Percentiles rank a stretch among this genome's conserved stretches.
Conservation (phyloP, 2,797 vertebrate species). For the Gallirallus australis region DNA sequence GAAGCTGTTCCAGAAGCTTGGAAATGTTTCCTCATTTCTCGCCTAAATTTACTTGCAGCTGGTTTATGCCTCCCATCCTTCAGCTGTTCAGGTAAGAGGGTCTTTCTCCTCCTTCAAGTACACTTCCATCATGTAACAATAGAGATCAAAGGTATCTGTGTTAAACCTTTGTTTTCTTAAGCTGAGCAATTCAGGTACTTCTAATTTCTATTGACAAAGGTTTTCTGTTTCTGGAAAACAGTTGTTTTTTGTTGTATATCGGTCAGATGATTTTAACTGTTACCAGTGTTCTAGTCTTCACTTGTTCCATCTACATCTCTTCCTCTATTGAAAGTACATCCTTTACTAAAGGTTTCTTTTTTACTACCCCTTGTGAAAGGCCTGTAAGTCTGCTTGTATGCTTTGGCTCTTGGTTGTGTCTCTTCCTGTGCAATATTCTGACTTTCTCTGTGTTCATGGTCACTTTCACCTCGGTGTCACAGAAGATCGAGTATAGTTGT, state of each 20-base stretch:
- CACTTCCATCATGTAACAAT: background rate
- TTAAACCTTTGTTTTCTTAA: background rate
- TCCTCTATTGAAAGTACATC: background rate
- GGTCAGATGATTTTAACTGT: background rate
- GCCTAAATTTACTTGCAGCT: background rate
- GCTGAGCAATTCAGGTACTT: background rate
- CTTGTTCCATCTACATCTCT: background rate
- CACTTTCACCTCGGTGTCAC: background rate
- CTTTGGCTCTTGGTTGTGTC: background rate
- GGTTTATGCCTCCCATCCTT: background rate
- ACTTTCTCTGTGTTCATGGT: background rate
- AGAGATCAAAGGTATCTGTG: background rate
- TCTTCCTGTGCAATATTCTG: background rate
- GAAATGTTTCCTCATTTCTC: background rate
- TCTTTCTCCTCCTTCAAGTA: background rate
- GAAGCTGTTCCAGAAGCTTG: background rate
- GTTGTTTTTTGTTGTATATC: accelerated
- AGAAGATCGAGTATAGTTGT: background rate
- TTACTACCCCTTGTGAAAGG: background rate
- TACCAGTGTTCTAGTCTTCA: background rate
- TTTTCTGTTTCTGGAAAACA: background rate
- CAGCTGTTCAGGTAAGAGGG: background rate
- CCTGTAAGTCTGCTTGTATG: background rate
- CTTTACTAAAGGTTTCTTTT: background rate
- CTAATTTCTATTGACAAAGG: background rate